Evolutionary conservation across 2,797 vertebrate genomes (phyloP).

Genomic region (Molossus alvarezi): DNA sequence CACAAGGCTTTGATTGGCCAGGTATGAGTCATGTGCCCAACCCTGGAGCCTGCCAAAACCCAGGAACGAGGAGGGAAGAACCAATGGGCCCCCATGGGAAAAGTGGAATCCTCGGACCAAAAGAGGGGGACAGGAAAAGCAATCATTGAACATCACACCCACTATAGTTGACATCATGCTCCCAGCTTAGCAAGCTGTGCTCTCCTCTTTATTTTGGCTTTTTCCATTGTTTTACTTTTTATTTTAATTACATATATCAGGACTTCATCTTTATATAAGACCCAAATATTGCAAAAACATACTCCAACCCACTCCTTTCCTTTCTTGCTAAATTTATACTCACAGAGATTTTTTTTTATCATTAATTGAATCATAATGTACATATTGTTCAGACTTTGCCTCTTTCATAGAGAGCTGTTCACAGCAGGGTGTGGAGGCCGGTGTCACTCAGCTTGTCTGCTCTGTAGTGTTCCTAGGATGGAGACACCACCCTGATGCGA

Average conservation of each 20-base stretch:
- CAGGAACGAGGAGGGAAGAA: neutral
- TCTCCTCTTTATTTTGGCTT: neutral
- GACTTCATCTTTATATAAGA: slow-evolving; percentile 46
- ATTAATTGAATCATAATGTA: neutral
- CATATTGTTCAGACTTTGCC: neutral
- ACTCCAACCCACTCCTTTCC: neutral
- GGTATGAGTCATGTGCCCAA: neutral
- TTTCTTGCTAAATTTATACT: slow-evolving; percentile 11
- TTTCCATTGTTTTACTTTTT: slow-evolving; percentile 38
- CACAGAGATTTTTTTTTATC: neutral
- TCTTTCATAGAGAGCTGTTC: neutral
- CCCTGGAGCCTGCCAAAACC: neutral
- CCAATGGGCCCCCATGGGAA: neutral
- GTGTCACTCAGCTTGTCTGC: neutral
- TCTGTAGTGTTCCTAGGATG: neutral
- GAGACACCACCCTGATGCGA: neutral
- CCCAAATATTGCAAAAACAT: slow-evolving; percentile 5
- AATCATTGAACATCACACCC: neutral
- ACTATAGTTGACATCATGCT: neutral
- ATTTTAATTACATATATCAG: slow-evolving; percentile 7
- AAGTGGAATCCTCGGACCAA: neutral
- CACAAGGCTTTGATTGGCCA: neutral
- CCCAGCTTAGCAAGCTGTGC: neutral
- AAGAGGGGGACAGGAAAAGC: neutral
- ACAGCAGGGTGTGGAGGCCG: neutral